These are phyloP conservation scores for Chrysolophus pictus DNA, from an alignment of 2,797 vertebrate species.

Conservation along the genomic window DNA sequence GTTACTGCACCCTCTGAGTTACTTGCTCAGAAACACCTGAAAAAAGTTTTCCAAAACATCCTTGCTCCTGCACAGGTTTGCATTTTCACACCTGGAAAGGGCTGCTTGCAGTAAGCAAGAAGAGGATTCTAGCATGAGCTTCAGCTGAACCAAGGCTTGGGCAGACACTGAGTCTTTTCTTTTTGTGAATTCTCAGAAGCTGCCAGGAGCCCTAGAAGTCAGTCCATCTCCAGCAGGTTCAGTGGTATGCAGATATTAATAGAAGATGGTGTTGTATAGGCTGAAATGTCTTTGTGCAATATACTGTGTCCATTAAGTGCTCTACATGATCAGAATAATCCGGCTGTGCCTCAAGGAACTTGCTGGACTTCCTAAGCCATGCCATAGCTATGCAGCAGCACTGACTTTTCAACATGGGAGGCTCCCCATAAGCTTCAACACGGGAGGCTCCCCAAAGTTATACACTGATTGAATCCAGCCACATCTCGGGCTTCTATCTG, in stretches of 20 bases:
- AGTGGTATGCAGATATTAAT: not conserved
- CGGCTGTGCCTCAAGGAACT: not conserved
- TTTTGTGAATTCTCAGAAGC: not conserved
- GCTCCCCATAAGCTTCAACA: not conserved
- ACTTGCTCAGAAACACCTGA: not conserved
- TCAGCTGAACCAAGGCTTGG: not conserved
- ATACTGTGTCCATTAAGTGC: not conserved
- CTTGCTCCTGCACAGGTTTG: not conserved
- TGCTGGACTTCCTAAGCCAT: not conserved
- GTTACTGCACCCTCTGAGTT: not conserved
- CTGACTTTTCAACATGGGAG: not conserved
- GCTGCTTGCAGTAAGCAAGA: not conserved
- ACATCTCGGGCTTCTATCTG: not conserved
- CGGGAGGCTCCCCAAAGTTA: fast-evolving
- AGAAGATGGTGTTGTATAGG: not conserved
- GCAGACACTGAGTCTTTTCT: not conserved
- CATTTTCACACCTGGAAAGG: not conserved
- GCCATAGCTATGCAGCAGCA: not conserved
- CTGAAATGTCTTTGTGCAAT: not conserved
- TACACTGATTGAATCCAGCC: not conserved
- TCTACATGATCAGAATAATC: not conserved
- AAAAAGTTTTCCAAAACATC: not conserved
- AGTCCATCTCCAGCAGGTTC: not conserved
- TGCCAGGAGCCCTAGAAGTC: not conserved
- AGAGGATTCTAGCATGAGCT: not conserved